Evolutionary conservation across 2,797 vertebrate genomes (phyloP).

Genomic region (Coranthus polyacanthus): DNA sequence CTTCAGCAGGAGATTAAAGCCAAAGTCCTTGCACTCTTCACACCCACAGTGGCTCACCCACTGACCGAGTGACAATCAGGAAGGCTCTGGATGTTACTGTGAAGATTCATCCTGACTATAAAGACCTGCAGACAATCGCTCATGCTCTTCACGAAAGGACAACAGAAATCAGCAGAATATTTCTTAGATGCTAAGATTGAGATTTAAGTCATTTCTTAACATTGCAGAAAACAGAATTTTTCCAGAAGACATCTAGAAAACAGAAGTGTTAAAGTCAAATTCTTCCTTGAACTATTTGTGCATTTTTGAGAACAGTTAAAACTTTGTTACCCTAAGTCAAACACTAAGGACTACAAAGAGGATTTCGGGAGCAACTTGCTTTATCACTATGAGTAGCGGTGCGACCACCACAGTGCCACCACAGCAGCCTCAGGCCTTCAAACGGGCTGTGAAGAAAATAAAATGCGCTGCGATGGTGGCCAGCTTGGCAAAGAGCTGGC

Average conservation of each 20-base stretch:
- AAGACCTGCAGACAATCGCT: slow-evolving; percentile 1
- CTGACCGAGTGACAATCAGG: slow-evolving; percentile 40
- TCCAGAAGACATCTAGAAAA: neutral
- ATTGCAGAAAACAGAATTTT: neutral
- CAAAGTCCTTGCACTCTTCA: slow-evolving; percentile 47
- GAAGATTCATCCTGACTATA: slow-evolving; percentile 5
- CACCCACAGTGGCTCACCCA: slow-evolving; percentile 46
- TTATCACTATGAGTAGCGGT: slow-evolving; percentile 68
- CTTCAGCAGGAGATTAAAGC: slow-evolving; percentile 57
- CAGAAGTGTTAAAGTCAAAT: neutral
- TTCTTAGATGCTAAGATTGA: neutral
- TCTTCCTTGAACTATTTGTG: neutral
- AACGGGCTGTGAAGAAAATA: slow-evolving; percentile 78
- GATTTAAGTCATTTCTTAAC: neutral
- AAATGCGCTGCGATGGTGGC: slow-evolving; percentile 81
- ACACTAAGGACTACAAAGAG: neutral
- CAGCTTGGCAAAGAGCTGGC: slow-evolving; percentile 84
- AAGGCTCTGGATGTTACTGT: slow-evolving; percentile 9
- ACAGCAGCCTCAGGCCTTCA: slow-evolving; percentile 68
- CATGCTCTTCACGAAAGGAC: neutral
- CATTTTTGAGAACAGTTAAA: neutral
- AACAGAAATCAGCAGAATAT: neutral
- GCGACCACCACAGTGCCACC: slow-evolving; percentile 34
- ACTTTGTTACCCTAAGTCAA: too few species aligned
- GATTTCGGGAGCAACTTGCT: neutral